A percentile compares a stretch with the other conserved stretches of the same genome.
These are phyloP conservation scores for Cyanocitta stelleri DNA, from an alignment of 2,113 vertebrate species.

Conservation along the genomic window DNA sequence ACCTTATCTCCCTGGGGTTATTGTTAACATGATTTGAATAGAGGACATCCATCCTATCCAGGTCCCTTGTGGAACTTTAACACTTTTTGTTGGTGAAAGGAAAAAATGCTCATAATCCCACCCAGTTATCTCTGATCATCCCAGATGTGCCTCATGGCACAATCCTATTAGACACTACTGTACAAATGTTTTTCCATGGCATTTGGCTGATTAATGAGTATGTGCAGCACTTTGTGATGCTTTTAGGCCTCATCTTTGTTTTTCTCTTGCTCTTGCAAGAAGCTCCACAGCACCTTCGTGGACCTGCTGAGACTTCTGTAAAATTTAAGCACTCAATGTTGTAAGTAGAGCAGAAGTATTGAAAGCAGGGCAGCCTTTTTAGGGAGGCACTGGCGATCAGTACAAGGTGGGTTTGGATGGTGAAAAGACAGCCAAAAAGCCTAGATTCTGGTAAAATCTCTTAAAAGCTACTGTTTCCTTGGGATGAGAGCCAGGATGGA, in stretches of 20 bases:
- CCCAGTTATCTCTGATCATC: neutral
- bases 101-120: neutral
- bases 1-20: neutral
- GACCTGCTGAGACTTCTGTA: neutral
- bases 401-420: neutral
- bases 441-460: neutral
- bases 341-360: neutral
- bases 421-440: neutral
- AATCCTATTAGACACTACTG: neutral
- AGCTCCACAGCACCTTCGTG: neutral
- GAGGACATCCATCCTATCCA: neutral
- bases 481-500: neutral
- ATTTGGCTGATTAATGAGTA: neutral
- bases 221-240: neutral
- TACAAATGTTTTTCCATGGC: neutral
- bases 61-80: neutral
- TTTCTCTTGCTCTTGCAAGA: neutral
- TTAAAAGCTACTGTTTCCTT: neutral
- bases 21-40: neutral
- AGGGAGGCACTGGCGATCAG: neutral
- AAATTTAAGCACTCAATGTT: neutral
- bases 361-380: neutral
- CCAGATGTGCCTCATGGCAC: neutral
- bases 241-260: neutral
- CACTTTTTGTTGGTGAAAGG: neutral